Conservation (phyloP, 2,888 invertebrate species). For the Adelphocoris suturalis region DNA sequence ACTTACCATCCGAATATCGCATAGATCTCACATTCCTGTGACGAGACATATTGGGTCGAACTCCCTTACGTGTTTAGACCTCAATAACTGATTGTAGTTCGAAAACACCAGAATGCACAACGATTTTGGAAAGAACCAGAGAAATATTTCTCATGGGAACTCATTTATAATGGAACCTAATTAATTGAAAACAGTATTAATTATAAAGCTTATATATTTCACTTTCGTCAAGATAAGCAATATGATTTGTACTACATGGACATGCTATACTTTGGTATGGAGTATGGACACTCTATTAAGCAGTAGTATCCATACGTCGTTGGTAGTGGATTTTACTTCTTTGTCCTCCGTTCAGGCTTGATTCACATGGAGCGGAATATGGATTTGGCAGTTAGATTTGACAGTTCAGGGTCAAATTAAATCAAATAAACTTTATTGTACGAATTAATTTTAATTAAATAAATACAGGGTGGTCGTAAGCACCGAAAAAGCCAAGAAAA, state of each 20-base stretch:
- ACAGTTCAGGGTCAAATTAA: no score
- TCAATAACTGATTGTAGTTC: background rate
- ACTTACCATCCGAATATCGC: constrained; percentile 88
- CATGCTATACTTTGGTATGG: no score
- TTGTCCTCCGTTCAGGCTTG: no score
- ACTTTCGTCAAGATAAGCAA: background rate
- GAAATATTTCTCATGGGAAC: background rate
- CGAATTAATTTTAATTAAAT: no score
- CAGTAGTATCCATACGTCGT: no score
- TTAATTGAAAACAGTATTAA: background rate
- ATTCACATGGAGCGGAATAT: no score
- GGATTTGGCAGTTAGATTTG: no score
- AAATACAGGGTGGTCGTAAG: no score
- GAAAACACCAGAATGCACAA: background rate
- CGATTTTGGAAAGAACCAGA: background rate
- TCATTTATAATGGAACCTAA: background rate
- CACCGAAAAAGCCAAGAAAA: no score
- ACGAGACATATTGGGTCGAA: constrained; percentile 85
- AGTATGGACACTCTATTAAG: no score
- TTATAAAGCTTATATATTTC: background rate
- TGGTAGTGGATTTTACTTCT: no score
- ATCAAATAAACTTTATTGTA: no score
- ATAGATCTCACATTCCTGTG: constrained; percentile 91
- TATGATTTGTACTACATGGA: background rate
- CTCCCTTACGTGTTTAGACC: background rate